Evolutionary conservation across 2,888 invertebrate genomes (phyloP), one percentile per base, ranked within the genome.

Genomic region (Standfussiana lucernea): DNA sequence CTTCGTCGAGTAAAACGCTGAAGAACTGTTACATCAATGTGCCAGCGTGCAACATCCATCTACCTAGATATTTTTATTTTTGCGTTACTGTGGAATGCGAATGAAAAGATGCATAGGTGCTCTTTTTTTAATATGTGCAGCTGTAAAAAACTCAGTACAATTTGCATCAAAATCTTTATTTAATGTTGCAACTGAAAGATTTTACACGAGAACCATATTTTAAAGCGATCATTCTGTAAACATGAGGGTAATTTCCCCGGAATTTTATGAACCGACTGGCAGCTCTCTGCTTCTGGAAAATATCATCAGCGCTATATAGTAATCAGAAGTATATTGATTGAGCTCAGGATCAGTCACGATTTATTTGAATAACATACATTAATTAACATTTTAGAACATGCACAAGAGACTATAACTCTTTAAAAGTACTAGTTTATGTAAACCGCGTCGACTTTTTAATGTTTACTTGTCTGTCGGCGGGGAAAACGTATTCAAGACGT

Each of bases 401-500:
- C 75, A 24, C 75, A 65, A 28, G 68, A 50, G 77, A 81, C 87
- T 75, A 83, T 88, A 87, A 83, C 77, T 87, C 86, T 89, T 56
- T 74, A 83, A 42, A 83, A 80, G 83, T 83, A 83, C 75, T 71
- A 77, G 70, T 68, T 70, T 76, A 74, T 69, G 47, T 80, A 88
- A 88, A 87, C 82, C 85, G 77, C 84, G 82, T 83, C 72, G 86
- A 88, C 82, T 84, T 85, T 86, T 80, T 83, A 79, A 80, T 89
- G 87, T 92, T 91, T 91, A 89, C 89, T 83, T 82, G 88, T 91
- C 90, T 87, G 89, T 90, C 91, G 86, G 86, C 84, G 79, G 80
- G 84, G 80, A 86, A 88, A 86, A 86, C 85, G 79, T 86, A 88
- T 86, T 88, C 82, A 76, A 91, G 87, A 90, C 84, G 81, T 87